A percentile compares a stretch with the other conserved stretches of the same genome.
Evolutionary conservation across 2,888 invertebrate genomes (phyloP).

Genomic region (Itoplectis maculator): DNA sequence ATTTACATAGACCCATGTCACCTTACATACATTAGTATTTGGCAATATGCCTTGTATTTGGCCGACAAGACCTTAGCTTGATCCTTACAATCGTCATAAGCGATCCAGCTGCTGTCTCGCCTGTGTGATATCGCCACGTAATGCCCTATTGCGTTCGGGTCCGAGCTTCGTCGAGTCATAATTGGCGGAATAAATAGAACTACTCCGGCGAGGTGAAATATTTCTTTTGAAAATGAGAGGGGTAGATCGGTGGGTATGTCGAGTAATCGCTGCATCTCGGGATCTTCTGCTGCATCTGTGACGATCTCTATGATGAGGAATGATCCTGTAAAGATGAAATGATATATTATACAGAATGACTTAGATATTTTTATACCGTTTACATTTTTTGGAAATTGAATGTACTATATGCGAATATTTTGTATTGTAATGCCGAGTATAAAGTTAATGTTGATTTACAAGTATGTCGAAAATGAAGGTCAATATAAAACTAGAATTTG

Average conservation of each 20-base stretch:
- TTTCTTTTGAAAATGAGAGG: neutral
- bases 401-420: neutral
- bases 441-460: neutral
- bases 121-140: neutral
- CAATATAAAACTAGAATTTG: neutral
- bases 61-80: neutral
- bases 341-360: neutral
- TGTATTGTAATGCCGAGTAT: neutral
- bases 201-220: neutral
- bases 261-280: neutral
- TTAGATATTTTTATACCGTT: neutral
- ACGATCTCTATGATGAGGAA: neutral
- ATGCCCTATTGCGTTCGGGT: neutral
- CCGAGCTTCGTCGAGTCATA: neutral
- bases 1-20: no score
- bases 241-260: neutral
- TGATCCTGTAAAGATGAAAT: constrained; percentile 8
- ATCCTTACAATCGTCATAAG: neutral
- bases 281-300: neutral
- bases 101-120: neutral
- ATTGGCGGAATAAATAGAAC: neutral
- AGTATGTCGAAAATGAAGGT: neutral
- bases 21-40: neutral
- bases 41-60: neutral
- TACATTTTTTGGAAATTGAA: neutral